phyloP scores from a whole-genome alignment of 2,888 invertebrate species.

The Lepidonotus clava region DNA sequence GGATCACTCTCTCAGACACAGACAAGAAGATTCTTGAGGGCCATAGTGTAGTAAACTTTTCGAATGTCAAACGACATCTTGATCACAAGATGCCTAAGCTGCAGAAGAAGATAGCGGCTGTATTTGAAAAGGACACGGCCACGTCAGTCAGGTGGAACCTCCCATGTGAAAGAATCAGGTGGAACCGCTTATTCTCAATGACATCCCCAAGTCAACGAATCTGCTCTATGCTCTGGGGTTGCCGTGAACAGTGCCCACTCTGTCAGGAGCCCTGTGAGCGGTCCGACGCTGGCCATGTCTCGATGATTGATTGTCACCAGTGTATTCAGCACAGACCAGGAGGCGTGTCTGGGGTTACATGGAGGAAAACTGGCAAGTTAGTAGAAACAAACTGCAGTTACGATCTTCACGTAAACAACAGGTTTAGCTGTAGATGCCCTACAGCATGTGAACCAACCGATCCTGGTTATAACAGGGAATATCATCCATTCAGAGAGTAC shows the following conservation, averaged over 20 bases:
- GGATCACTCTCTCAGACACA: neutral
- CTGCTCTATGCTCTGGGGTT: constrained; percentile 54
- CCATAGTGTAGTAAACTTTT: too few relatives aligned
- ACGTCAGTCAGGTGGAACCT: too few relatives aligned
- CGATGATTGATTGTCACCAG: neutral
- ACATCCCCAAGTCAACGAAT: neutral
- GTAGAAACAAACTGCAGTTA: too few relatives aligned
- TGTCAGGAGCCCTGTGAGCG: constrained; percentile 45
- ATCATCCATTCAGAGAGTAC: neutral
- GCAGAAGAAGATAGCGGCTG: too few relatives aligned
- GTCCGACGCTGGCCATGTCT: neutral
- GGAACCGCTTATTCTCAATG: too few relatives aligned
- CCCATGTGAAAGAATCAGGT: neutral
- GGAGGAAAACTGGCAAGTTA: too few relatives aligned
- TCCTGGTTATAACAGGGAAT: too few relatives aligned
- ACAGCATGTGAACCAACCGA: too few relatives aligned
- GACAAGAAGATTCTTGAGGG: neutral
- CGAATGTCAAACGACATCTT: too few relatives aligned
- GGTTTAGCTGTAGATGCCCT: too few relatives aligned
- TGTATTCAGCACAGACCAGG: neutral
- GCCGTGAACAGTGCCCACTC: constrained; percentile 47
- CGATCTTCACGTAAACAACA: too few relatives aligned
- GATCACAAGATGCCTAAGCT: too few relatives aligned
- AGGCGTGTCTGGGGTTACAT: neutral
- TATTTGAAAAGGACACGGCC: neutral